A percentile compares a stretch with the other conserved stretches of the same genome.
These are phyloP conservation scores for western clawed frog (Xenopus tropicalis) DNA, from an alignment of 2,113 vertebrate genomes.

Conservation along the genomic window DNA sequence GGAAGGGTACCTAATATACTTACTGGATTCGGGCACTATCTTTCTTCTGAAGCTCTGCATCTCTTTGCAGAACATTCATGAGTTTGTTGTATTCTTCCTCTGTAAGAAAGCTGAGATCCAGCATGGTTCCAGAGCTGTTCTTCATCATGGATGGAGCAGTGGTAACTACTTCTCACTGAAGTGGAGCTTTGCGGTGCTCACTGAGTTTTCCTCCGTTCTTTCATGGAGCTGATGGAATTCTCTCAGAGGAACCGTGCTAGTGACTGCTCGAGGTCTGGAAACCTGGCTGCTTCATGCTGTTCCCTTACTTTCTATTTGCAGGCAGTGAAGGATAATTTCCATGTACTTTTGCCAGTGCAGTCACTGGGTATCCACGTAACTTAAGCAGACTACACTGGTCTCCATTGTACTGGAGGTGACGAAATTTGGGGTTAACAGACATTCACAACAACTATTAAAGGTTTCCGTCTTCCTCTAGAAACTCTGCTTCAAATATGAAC, in stretches of 20 bases:
- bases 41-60: constrained; percentile 64
- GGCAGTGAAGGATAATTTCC: constrained; percentile 30
- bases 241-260: rapidly evolving
- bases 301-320: constrained; percentile 27
- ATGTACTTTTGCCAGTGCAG: constrained; percentile 33
- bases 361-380: background rate
- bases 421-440: background rate
- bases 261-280: background rate
- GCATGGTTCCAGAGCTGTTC: constrained; percentile 47
- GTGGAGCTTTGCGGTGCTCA: background rate
- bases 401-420: constrained; percentile 32
- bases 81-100: constrained; percentile 64
- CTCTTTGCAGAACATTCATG: constrained; percentile 64
- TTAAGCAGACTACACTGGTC: constrained; percentile 34
- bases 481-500: constrained; percentile 29
- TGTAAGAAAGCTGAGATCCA: constrained; percentile 65
- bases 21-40: constrained; percentile 68
- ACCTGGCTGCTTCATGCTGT: constrained; percentile 40
- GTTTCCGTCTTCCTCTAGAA: background rate
- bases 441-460: background rate
- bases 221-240: background rate
- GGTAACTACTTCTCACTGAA: constrained; percentile 14
- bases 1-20: constrained; percentile 17
- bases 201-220: background rate
- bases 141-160: constrained; percentile 24